Evolutionary conservation across 1,140 invertebrate species (phyloP).

Genomic region (Megalopta genalis): DNA sequence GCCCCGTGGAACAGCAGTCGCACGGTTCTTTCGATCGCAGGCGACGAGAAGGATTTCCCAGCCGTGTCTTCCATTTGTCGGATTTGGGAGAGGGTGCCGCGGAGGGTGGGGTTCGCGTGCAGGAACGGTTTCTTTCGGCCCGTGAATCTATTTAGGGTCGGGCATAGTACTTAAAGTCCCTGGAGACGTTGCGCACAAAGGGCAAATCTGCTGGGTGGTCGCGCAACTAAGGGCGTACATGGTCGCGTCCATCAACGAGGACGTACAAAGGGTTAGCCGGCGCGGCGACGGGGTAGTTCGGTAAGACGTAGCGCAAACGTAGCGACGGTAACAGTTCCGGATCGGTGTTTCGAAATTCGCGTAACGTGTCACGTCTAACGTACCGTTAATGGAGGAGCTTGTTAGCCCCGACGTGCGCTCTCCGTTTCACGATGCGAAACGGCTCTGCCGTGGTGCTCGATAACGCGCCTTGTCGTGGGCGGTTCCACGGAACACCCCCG

Average conservation of each 20-base stretch:
- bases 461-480: constrained; percentile 64
- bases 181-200: constrained; percentile 13
- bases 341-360: constrained; percentile 71
- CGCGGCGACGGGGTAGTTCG: constrained; percentile 16
- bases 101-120: no score
- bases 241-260: constrained; percentile 34
- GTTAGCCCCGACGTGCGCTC: constrained; percentile 67
- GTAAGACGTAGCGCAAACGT: constrained; percentile 70
- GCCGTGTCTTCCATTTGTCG: neutral
- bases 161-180: neutral
- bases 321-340: constrained; percentile 54
- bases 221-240: constrained; percentile 2
- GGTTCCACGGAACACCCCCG: constrained; percentile 49
- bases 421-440: constrained; percentile 60
- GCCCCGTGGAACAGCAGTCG: no score
- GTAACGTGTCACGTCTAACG: constrained; percentile 74
- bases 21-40: neutral
- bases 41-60: neutral
- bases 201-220: constrained; percentile 1
- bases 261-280: constrained; percentile 29
- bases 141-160: neutral
- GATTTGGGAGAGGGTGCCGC: neutral
- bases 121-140: no score
- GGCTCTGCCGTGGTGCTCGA: constrained; percentile 39
- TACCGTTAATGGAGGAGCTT: constrained; percentile 76